Percentiles rank a stretch among this genome's conserved stretches.
These are phyloP conservation scores for Timandra comae DNA, from an alignment of 2,888 invertebrate genomes.

Conservation along the genomic window DNA sequence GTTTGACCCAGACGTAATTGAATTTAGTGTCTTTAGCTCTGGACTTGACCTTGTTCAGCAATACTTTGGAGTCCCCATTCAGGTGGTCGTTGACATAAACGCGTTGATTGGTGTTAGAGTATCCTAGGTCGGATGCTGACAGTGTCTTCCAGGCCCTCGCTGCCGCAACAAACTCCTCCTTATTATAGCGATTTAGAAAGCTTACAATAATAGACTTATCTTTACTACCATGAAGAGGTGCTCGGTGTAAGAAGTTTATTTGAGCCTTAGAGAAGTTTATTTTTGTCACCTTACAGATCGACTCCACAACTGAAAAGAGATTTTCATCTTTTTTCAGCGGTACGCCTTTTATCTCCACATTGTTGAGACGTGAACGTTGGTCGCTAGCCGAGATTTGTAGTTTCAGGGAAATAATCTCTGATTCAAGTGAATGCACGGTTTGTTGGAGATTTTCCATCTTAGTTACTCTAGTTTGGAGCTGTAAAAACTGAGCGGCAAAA, in stretches of 20 bases:
- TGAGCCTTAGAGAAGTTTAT: background rate
- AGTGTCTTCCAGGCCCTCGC: conserved; percentile 1
- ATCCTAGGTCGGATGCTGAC: conserved; percentile 2
- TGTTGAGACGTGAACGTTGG: conserved; percentile 13
- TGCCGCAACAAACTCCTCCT: conserved; percentile 4
- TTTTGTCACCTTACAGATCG: background rate
- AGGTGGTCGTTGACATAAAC: conserved; percentile 5
- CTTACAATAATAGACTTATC: conserved; percentile 5
- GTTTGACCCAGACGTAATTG: no score
- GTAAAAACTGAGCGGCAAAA: background rate
- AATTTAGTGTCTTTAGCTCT: no score
- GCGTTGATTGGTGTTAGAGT: background rate
- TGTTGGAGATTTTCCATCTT: conserved; percentile 7
- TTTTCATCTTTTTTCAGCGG: conserved; percentile 20
- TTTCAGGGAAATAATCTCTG: conserved; percentile 5
- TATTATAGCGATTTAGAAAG: conserved; percentile 3
- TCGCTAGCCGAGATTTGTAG: conserved; percentile 5
- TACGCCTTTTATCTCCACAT: conserved; percentile 17
- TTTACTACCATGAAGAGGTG: conserved; percentile 1
- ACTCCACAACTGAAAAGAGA: conserved; percentile 6
- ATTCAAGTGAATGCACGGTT: conserved; percentile 5
- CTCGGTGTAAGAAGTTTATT: conserved; percentile 2
- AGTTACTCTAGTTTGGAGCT: conserved; percentile 6
- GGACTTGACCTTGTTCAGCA: no score
- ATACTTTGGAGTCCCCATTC: background rate